Percentiles rank a stretch among this genome's conserved stretches.
These are phyloP conservation scores for Hyles vespertilio DNA, from an alignment of 1,140 invertebrate genomes.

Conservation along the genomic window DNA sequence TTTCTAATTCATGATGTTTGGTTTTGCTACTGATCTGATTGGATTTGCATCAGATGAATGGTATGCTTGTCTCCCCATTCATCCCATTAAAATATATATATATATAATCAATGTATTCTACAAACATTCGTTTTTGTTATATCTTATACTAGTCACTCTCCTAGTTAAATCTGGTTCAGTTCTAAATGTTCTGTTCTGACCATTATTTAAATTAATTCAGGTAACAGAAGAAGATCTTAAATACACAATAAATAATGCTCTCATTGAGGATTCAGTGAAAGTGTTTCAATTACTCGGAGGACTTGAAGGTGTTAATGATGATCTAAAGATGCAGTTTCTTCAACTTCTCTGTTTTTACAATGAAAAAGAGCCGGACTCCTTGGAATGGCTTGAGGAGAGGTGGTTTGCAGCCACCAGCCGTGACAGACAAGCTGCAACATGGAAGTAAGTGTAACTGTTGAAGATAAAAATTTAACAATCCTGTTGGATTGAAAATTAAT, in stretches of 20 bases:
- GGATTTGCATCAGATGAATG: no score
- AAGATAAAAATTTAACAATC: no score
- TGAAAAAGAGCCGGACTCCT: slow-evolving; percentile 78
- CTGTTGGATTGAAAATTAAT: no score
- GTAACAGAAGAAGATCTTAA: slow-evolving; percentile 79
- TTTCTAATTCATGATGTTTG: no score
- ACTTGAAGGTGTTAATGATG: slow-evolving; percentile 76
- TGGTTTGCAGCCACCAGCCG: slow-evolving; percentile 79
- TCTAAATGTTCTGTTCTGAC: no score
- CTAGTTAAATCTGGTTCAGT: no score
- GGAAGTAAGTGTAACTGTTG: slow-evolving; percentile 78
- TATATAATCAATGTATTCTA: no score
- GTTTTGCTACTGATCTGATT: no score
- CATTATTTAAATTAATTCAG: slow-evolving; percentile 31
- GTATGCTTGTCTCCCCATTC: no score
- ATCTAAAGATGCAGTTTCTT: slow-evolving; percentile 83
- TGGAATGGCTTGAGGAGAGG: slow-evolving; percentile 85
- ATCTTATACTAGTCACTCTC: no score
- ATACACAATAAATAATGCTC: slow-evolving; percentile 79
- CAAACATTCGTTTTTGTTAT: no score
- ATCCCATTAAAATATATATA: no score
- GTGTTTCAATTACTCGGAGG: slow-evolving; percentile 85
- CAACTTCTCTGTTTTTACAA: slow-evolving; percentile 92
- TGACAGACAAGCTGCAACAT: slow-evolving; percentile 79
- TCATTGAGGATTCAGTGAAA: slow-evolving; percentile 82